Base-by-base conservation (phyloP, 2,888 invertebrate species). In the Germaria angustata region DNA sequence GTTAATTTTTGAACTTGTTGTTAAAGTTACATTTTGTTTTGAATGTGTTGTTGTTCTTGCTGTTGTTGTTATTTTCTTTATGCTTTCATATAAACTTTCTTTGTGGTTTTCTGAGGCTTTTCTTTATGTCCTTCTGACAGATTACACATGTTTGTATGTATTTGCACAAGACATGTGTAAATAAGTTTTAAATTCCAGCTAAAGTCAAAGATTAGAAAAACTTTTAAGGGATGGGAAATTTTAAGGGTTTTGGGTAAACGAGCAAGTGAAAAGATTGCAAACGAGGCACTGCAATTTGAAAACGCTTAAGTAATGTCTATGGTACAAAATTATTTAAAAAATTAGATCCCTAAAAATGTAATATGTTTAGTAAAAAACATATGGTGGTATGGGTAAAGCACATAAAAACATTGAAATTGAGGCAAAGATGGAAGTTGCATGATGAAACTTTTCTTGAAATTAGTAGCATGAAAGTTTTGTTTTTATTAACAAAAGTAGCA, bases 1-100 rank as follows among this genome's bases (percentile, higher is more conserved):
- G 85, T 84, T 85, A 85, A 84, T 84, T 85, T 85, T 84, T 81
- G 76, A 77, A 80, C 73, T 68, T 72, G 75, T 68, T 72, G 75
- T 72, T 79, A 71, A 77, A 78, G 41, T 66, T 41, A 55, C 44
- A 51, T 76, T 78, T 65, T 53, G 46, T 75, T 75, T 49, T 41
- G 15, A 53, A 32, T 51, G 51, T 28, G 28, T 65, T 75, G 44
- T 46, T 75, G 55, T 28, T 81, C 24, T 77, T 28, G 28, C 59
- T 75, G 44, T 46, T 75, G 55, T 28, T 81, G 34, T 77, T 81
- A 13, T 51, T 24, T 55, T 22, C 34, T 34, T 65, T 49, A 32
- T 36, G 15, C 5, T 72, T 39, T 7, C 39, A 51, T 28, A 22
- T 32, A 69, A 13, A 7, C 20, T 72, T 51, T 20, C 59, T 79